Conservation (phyloP, 53 echinoderm and acorn worm species). For the Antedon mediterranea region DNA sequence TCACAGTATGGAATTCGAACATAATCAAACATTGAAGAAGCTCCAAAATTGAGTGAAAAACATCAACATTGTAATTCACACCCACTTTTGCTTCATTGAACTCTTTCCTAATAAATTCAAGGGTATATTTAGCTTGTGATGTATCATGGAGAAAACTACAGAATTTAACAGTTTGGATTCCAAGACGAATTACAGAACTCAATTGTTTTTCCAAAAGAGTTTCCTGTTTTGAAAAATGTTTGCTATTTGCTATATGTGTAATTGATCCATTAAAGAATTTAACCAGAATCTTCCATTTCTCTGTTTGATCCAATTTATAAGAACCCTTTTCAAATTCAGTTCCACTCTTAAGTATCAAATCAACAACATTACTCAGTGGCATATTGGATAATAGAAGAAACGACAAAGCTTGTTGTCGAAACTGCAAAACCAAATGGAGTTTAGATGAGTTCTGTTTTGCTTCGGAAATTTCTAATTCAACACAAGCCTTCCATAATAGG, state of each 20-base stretch:
- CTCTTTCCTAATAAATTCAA: neutral
- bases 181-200: neutral
- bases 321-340: slow-evolving; percentile 41
- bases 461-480: slow-evolving; percentile 52
- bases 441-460: slow-evolving; percentile 18
- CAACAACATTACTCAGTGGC: slow-evolving; percentile 54
- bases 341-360: slow-evolving; percentile 33
- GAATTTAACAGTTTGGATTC: neutral
- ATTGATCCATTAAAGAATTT: neutral
- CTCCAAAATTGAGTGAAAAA: neutral
- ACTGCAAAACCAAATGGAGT: slow-evolving; percentile 38
- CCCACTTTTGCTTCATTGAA: neutral
- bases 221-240: neutral
- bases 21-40: neutral
- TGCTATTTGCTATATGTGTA: neutral
- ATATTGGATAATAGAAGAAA: slow-evolving; percentile 54
- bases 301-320: slow-evolving; percentile 13
- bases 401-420: slow-evolving; percentile 40
- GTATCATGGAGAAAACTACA: neutral
- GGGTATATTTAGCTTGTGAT: neutral
- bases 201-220: neutral
- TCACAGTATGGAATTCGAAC: neutral
- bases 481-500: slow-evolving; percentile 73
- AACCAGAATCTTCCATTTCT: neutral
- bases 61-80: neutral